Base-by-base conservation (phyloP, 2,888 invertebrate species). In the Eupithecia centaureata region DNA sequence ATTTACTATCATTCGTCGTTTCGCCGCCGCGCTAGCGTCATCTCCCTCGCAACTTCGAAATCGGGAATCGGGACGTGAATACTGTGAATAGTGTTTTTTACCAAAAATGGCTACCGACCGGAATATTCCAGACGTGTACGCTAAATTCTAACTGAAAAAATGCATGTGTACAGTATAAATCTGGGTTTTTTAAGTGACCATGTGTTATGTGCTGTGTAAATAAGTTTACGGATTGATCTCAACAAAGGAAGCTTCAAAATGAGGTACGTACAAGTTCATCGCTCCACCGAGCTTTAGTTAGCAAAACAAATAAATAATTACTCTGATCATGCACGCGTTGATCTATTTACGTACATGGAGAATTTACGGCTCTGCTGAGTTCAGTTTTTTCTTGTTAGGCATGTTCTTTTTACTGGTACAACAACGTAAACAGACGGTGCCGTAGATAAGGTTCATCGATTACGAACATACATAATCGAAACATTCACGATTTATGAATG, bases 231-330 rank as follows among this genome's bases (percentile, higher is more conserved):
- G 92, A 92, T 92, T 91, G 86, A 84, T 88, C 88, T 84, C 89
- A 84, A 91, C 90, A 91, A 90, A 91, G 90, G 90, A 90, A 84
- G 85, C 84, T 77, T 85, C 89, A 92, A 91, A 90, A 93, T 93
- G 92, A 93, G 92, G 92, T 92, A 89, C 76, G 93, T 90, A 76
- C 77, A 86, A 84, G 87, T 89, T 89, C 87, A 90, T 89, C 89
- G 88, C 82, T 84, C 88, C 77, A 83, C 71, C 73, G 84, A 87
- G 86, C 87, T 90, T 90, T 90, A 80, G 82, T 87, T 86, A 88
- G 84, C 88, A 92, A 92, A 91, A 92, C 90, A 90, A 91, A 91
- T 91, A 91, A 91, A 91, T 91, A 90, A 88, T 90, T 86, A 86
- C 78, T 78, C 72, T 73, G 77, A 83, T 80, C 77, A 82, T 83